phyloP scores from a whole-genome alignment of 2,888 invertebrate species.

The Nemurella pictetii region DNA sequence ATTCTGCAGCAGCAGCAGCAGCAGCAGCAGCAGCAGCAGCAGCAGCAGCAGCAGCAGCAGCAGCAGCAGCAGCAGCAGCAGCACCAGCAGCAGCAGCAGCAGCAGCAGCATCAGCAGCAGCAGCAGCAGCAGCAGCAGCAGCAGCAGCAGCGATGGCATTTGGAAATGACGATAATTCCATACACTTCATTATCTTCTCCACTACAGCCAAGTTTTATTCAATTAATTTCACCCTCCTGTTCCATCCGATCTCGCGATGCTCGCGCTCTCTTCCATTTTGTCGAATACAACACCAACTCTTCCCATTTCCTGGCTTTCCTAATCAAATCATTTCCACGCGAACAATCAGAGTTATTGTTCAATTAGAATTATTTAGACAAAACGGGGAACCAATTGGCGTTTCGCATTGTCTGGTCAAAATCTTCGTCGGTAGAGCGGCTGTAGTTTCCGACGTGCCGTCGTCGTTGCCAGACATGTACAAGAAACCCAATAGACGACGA shows the following conservation, averaged over 20 bases:
- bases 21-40: too few species aligned
- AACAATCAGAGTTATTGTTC: slow-evolving; percentile 20
- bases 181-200: neutral
- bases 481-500: too few species aligned
- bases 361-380: slow-evolving; percentile 24
- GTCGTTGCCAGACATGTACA: too few species aligned
- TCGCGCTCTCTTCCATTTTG: neutral
- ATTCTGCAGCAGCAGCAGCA: too few species aligned
- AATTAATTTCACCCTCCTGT: slow-evolving; percentile 15
- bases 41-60: too few species aligned
- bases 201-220: neutral
- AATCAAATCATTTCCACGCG: slow-evolving; percentile 22
- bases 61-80: too few species aligned
- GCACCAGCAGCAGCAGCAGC: too few species aligned
- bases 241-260: neutral
- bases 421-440: too few species aligned
- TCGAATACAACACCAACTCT: slow-evolving; percentile 1
- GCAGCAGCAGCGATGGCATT: too few species aligned
- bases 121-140: too few species aligned
- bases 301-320: neutral
- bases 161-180: neutral
- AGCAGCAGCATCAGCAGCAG: too few species aligned
- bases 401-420: neutral
- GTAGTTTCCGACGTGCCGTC: too few species aligned
- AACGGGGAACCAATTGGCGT: neutral